phyloP scores from a whole-genome alignment of 2,888 invertebrate species.

The Gymnocheta viridis region DNA sequence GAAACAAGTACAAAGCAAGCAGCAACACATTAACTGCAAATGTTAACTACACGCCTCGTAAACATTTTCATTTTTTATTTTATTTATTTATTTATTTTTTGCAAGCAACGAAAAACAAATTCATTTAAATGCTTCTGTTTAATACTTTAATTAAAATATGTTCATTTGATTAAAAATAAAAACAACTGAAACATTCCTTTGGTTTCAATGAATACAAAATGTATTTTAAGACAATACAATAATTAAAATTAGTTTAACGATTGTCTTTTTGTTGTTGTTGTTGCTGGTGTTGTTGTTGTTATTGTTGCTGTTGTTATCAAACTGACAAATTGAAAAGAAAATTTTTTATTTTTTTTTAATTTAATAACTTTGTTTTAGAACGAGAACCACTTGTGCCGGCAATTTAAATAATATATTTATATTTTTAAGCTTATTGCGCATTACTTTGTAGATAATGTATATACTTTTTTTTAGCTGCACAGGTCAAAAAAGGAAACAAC shows the following conservation, averaged over 20 bases:
- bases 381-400: no score
- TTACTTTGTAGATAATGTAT: no score
- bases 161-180: conserved; percentile 11
- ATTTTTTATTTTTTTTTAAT: background rate
- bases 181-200: background rate
- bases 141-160: conserved; percentile 28
- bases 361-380: background rate
- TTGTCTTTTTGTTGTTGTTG: background rate
- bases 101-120: conserved; percentile 15
- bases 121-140: conserved; percentile 43
- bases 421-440: no score
- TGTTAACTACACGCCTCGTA: conserved; percentile 56
- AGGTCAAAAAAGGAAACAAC: no score
- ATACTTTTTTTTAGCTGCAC: no score
- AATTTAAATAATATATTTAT: no score
- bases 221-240: conserved; percentile 1
- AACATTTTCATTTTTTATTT: conserved; percentile 12
- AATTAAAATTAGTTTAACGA: conserved; percentile 2
- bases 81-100: no score
- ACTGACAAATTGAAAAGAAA: background rate
- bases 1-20: conserved; percentile 12
- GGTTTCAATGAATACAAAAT: background rate
- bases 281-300: background rate
- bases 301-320: background rate
- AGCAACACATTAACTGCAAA: conserved; percentile 40